Conservation (phyloP, 1,140 invertebrate genomes). For the Dendrolimus kikuchii region DNA sequence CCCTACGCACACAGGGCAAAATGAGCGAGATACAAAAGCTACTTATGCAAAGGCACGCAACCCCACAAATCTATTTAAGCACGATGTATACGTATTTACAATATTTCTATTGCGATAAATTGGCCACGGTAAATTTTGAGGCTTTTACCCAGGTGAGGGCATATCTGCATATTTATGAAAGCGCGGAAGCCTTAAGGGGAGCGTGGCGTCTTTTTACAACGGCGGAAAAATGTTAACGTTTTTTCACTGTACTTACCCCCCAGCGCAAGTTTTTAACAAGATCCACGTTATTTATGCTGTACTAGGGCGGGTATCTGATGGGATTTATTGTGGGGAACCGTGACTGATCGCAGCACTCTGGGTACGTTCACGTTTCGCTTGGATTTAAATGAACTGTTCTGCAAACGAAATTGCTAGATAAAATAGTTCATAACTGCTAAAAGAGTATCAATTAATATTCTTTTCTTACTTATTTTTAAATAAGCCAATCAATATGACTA, state of each 20-base stretch:
- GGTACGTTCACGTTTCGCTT: conserved; percentile 31
- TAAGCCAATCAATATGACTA: no score
- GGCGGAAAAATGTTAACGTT: conserved; percentile 53
- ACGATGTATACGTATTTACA: conserved; percentile 55
- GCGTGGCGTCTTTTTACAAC: conserved; percentile 56
- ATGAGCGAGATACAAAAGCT: conserved; percentile 26
- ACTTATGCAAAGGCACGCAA: conserved; percentile 55
- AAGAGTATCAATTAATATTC: no score
- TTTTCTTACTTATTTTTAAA: no score
- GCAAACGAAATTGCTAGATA: no score
- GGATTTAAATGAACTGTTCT: conserved; percentile 53
- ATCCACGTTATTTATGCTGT: conserved; percentile 65
- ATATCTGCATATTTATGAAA: conserved; percentile 71
- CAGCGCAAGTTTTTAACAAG: conserved; percentile 64
- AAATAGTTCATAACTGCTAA: no score
- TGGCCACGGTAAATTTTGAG: conserved; percentile 56
- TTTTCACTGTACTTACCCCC: conserved; percentile 29
- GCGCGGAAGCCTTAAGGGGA: conserved; percentile 60
- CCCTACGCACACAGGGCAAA: conserved; percentile 35
- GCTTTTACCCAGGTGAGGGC: conserved; percentile 60
- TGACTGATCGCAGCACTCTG: conserved; percentile 58
- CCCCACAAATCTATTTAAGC: conserved; percentile 52
- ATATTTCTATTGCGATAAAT: conserved; percentile 67
- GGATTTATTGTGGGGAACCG: conserved; percentile 60
- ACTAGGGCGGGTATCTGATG: conserved; percentile 40